Conservation (phyloP, 2,888 invertebrate genomes). For the Sinotaia quadrata region DNA sequence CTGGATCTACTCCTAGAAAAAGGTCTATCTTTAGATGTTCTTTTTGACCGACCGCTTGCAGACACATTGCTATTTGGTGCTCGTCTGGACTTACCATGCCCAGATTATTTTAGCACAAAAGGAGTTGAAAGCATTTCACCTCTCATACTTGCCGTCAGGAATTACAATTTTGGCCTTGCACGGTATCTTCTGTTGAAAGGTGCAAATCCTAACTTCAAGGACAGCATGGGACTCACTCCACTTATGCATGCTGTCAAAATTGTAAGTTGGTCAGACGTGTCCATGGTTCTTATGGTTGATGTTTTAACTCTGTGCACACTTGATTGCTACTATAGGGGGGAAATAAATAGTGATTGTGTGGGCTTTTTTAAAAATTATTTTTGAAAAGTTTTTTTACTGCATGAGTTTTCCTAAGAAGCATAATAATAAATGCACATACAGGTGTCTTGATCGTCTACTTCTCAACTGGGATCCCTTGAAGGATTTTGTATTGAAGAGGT, state of each 20-base stretch:
- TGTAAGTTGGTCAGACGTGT: no score
- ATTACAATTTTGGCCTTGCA: slow-evolving; percentile 65
- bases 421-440: no score
- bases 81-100: slow-evolving; percentile 35
- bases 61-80: slow-evolving; percentile 60
- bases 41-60: slow-evolving; percentile 63
- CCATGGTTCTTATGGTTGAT: no score
- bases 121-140: slow-evolving; percentile 56
- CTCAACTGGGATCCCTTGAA: no score
- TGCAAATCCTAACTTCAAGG: slow-evolving; percentile 70
- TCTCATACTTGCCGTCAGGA: slow-evolving; percentile 70
- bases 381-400: no score
- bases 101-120: slow-evolving; percentile 52
- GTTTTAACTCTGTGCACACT: no score
- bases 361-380: no score
- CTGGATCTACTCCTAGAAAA: slow-evolving; percentile 54
- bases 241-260: slow-evolving; percentile 72
- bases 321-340: no score
- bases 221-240: slow-evolving; percentile 69
- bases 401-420: no score
- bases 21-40: slow-evolving; percentile 59
- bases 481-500: no score
- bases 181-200: slow-evolving; percentile 67
- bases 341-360: no score
- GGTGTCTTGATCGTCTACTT: no score